Conservation (phyloP, 2,888 invertebrate genomes). For the Amiota communis region DNA sequence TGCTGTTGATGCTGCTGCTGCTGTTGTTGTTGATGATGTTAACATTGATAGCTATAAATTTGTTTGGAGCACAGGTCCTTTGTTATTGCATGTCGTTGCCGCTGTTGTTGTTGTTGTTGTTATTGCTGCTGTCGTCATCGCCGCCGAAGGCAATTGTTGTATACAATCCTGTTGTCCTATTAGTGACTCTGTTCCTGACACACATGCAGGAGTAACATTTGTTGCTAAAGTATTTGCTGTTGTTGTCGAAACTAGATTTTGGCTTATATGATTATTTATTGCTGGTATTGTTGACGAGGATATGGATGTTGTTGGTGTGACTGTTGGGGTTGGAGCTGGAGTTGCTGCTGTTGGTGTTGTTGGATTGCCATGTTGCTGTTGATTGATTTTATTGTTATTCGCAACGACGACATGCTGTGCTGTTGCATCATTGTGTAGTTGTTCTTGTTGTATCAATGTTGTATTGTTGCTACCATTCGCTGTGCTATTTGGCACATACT, state of each 20-base stretch:
- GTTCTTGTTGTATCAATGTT: slow-evolving; percentile 42
- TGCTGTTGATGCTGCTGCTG: slow-evolving; percentile 54
- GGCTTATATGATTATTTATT: slow-evolving; percentile 40
- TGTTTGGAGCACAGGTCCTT: slow-evolving; percentile 57
- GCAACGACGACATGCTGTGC: slow-evolving; percentile 57
- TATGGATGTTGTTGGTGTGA: slow-evolving; percentile 37
- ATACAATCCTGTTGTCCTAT: slow-evolving; percentile 8
- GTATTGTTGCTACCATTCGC: slow-evolving; percentile 42
- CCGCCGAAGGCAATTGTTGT: slow-evolving; percentile 6
- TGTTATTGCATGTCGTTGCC: slow-evolving; percentile 31
- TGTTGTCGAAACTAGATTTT: slow-evolving; percentile 32
- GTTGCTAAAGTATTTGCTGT: slow-evolving; percentile 6
- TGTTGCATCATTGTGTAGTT: slow-evolving; percentile 32
- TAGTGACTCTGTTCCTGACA: not conserved
- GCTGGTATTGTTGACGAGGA: slow-evolving; percentile 23
- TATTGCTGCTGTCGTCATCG: slow-evolving; percentile 28
- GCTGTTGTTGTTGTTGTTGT: slow-evolving; percentile 40
- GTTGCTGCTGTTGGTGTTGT: slow-evolving; percentile 46
- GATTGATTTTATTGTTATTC: slow-evolving; percentile 72
- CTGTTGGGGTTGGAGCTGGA: slow-evolving; percentile 35
- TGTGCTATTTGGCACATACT: slow-evolving; percentile 71
- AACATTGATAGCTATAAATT: slow-evolving; percentile 70
- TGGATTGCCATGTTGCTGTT: slow-evolving; percentile 61
- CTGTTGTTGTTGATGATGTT: slow-evolving; percentile 52
- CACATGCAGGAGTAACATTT: not conserved